Conservation (phyloP, 2,113 vertebrate genomes). For the Phoenicopterus ruber region DNA sequence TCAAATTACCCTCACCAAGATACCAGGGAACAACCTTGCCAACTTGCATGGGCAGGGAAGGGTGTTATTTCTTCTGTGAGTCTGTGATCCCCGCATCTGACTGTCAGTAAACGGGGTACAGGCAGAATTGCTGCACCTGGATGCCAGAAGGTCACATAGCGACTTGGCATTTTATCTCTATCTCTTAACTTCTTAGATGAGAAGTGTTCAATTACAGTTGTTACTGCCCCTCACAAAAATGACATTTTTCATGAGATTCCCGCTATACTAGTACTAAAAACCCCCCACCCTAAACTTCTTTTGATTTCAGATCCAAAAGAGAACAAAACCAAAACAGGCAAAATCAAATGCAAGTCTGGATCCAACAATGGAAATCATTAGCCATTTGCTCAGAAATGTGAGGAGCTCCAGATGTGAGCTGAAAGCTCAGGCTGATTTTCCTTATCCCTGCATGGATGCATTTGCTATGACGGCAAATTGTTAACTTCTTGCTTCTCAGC, state of each 20-base stretch:
- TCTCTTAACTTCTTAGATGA: neutral
- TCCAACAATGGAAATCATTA: slow-evolving; percentile 2
- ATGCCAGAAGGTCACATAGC: neutral
- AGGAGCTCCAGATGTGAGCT: slow-evolving; percentile 33
- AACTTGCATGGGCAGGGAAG: neutral
- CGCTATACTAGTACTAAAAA: neutral
- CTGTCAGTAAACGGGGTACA: neutral
- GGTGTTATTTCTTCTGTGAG: neutral
- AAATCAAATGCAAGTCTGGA: neutral
- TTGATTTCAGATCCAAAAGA: slow-evolving; percentile 11
- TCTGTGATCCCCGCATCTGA: neutral
- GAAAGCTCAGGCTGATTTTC: slow-evolving; percentile 8
- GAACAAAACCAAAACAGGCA: neutral
- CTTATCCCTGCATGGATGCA: neutral
- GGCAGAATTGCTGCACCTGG: neutral
- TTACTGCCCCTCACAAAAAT: neutral
- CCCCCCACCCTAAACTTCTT: neutral
- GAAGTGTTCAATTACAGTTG: neutral
- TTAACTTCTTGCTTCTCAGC: slow-evolving; percentile 9
- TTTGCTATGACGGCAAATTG: neutral
- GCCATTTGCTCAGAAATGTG: slow-evolving; percentile 27
- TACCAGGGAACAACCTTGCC: neutral
- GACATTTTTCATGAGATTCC: neutral
- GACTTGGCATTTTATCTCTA: neutral
- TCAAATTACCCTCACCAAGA: neutral